Percentiles rank a stretch among this genome's conserved stretches.
Evolutionary conservation across 2,888 invertebrate species (phyloP).

Genomic region (Anagyrus pseudococci): DNA sequence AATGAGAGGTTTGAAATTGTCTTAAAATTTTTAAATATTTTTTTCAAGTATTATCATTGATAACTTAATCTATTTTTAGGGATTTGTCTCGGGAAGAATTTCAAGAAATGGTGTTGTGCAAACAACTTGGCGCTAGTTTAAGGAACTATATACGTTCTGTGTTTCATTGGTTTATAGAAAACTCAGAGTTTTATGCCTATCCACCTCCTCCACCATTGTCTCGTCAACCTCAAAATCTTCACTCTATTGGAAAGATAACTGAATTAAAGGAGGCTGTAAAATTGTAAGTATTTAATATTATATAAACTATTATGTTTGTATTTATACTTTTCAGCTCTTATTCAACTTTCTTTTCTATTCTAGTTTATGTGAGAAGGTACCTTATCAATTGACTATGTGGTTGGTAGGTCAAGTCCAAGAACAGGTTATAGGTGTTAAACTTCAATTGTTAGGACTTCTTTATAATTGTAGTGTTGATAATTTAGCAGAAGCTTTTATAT

Average conservation of each 20-base stretch:
- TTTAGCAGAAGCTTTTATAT: constrained; percentile 65
- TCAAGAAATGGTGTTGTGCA: constrained; percentile 35
- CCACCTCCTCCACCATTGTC: constrained; percentile 8
- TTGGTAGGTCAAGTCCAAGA: constrained; percentile 70
- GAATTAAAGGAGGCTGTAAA: constrained; percentile 34
- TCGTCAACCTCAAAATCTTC: constrained; percentile 23
- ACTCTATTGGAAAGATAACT: constrained; percentile 22
- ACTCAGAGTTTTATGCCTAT: constrained; percentile 30
- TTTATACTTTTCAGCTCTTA: constrained; percentile 10
- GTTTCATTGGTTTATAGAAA: constrained; percentile 36
- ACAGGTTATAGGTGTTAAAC: constrained; percentile 71
- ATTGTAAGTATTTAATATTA: constrained; percentile 26
- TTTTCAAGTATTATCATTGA: neutral
- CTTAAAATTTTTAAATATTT: neutral
- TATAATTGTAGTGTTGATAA: constrained; percentile 64
- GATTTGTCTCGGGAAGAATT: constrained; percentile 36
- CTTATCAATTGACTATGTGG: constrained; percentile 71
- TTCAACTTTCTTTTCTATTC: constrained; percentile 27
- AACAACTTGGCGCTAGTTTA: constrained; percentile 32
- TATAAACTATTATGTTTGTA: too few relatives aligned
- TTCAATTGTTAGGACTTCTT: constrained; percentile 65
- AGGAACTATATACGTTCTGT: constrained; percentile 36
- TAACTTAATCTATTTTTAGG: constrained; percentile 13
- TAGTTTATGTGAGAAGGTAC: constrained; percentile 67
- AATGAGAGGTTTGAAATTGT: constrained; percentile 23